Base-by-base conservation (phyloP, 2,113 vertebrate species). In the Coryphaenoides rupestris region DNA sequence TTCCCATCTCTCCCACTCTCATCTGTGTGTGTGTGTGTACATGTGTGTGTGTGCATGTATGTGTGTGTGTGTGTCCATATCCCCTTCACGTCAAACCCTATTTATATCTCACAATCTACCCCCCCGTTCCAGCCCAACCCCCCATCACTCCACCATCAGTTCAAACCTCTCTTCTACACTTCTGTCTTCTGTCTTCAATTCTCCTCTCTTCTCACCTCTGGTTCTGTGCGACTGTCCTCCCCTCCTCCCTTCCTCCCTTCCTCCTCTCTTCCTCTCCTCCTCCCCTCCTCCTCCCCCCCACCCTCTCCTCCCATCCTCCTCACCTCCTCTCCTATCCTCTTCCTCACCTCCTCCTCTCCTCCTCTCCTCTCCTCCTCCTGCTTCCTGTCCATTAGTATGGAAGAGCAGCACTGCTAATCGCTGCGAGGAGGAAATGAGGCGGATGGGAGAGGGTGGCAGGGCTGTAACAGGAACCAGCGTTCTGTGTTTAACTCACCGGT, bases 381-480 rank as follows among this genome's bases (percentile, higher is more conserved):
- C 60, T 70, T 22, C 49, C 59, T 78, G 75, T 82, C 81, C 81
- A 87, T 85, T 84, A 84, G 79, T 73, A 55, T 83, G 80, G 82
- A 72, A 81, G 69, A 71, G 76, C 73, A 78, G 73, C 63, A 73
- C 66, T 75, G 80, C 70, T 88, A 84, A 86, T 85, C 60, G 72
- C 49, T n/a, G 47, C 64, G 1, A 17, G 72, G 68, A 19, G n/a
- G 72, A 78, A 70, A 40, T 40, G 78, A 79, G 60, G 33, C n/a
- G 75, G 67, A 69, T 72, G 40, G 33, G 56, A 79, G 65, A 63
- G 66, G 72, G 60, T 65, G 62, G 52, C 24, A 1, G 66, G 72
- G 75, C 72, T 73, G 76, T 82, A 84, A 87, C 84, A 75, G 77
- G 72, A 83, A 60, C 62, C 81, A 83, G 79, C 82, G 23, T 83